These are phyloP conservation scores for Circaetus cinerascens DNA, from an alignment of 2,113 vertebrate genomes.

Conservation along the genomic window DNA sequence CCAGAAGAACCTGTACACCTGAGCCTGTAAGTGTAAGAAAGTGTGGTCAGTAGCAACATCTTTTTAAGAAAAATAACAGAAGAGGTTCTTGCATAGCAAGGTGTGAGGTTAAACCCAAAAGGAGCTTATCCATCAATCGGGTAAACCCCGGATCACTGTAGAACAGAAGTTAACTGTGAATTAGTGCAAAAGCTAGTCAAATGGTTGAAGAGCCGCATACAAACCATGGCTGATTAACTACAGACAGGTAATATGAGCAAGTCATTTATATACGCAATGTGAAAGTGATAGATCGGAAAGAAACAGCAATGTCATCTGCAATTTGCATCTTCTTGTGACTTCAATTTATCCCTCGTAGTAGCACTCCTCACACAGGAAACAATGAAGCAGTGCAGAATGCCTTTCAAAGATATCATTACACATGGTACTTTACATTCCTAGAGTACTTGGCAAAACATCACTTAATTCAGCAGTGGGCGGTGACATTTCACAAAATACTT, in stretches of 20 bases:
- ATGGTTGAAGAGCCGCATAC: slow-evolving; percentile 10
- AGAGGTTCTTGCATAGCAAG: slow-evolving; percentile 79
- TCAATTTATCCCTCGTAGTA: not conserved
- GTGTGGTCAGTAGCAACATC: slow-evolving; percentile 57
- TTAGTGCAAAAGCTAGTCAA: slow-evolving; percentile 71
- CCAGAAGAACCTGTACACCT: slow-evolving; percentile 74
- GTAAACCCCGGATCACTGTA: slow-evolving; percentile 45
- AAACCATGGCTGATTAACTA: not conserved
- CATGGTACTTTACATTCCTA: not conserved
- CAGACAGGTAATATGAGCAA: not conserved
- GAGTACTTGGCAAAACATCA: not conserved
- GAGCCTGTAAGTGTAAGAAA: slow-evolving; percentile 73
- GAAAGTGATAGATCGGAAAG: not conserved
- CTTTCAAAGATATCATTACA: not conserved
- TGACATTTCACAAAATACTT: not conserved
- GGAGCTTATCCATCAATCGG: slow-evolving; percentile 44
- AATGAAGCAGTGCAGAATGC: not conserved
- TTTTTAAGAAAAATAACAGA: slow-evolving; percentile 64
- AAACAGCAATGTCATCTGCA: not conserved
- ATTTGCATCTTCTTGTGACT: not conserved
- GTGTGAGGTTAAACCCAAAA: slow-evolving; percentile 62
- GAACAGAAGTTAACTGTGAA: slow-evolving; percentile 44
- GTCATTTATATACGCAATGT: not conserved
- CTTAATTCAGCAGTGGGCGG: not conserved
- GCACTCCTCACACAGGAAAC: not conserved